Evolutionary conservation across 1,140 invertebrate genomes (phyloP).

Genomic region (Drosophila mauritiana): DNA sequence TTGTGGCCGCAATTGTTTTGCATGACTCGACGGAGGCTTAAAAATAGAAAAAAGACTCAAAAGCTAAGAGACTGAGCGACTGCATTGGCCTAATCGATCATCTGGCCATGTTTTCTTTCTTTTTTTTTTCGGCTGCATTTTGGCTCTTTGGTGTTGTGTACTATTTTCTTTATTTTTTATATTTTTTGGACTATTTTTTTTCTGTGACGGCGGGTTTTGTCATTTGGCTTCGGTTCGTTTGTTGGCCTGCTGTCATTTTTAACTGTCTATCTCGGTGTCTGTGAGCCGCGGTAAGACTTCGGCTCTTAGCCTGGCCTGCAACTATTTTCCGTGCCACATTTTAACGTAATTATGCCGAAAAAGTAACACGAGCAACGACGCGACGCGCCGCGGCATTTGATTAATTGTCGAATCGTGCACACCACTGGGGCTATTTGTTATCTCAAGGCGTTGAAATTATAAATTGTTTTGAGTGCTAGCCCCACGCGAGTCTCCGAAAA

Average conservation of each 20-base stretch:
- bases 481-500: slow-evolving; percentile 39
- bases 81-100: slow-evolving; percentile 82
- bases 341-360: slow-evolving; percentile 81
- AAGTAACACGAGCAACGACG: slow-evolving; percentile 77
- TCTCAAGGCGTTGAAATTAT: slow-evolving; percentile 83
- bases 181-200: slow-evolving; percentile 18
- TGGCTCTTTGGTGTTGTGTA: slow-evolving; percentile 30
- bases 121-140: slow-evolving; percentile 39
- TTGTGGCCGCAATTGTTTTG: slow-evolving; percentile 79
- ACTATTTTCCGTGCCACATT: slow-evolving; percentile 69
- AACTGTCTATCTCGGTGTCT: slow-evolving; percentile 68
- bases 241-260: slow-evolving; percentile 71
- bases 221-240: slow-evolving; percentile 63
- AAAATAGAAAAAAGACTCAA: slow-evolving; percentile 2
- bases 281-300: slow-evolving; percentile 32
- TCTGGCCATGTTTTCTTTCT: slow-evolving; percentile 62
- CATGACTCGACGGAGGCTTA: slow-evolving; percentile 58
- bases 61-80: slow-evolving; percentile 44
- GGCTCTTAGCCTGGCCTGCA: slow-evolving; percentile 38
- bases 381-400: slow-evolving; percentile 66
- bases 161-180: background rate
- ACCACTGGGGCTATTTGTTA: slow-evolving; percentile 80
- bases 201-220: slow-evolving; percentile 46
- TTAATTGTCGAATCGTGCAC: slow-evolving; percentile 82
- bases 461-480: slow-evolving; percentile 78